phyloP scores from a whole-genome alignment of 2,888 invertebrate genomes.

The Pemphredon lugubris region DNA sequence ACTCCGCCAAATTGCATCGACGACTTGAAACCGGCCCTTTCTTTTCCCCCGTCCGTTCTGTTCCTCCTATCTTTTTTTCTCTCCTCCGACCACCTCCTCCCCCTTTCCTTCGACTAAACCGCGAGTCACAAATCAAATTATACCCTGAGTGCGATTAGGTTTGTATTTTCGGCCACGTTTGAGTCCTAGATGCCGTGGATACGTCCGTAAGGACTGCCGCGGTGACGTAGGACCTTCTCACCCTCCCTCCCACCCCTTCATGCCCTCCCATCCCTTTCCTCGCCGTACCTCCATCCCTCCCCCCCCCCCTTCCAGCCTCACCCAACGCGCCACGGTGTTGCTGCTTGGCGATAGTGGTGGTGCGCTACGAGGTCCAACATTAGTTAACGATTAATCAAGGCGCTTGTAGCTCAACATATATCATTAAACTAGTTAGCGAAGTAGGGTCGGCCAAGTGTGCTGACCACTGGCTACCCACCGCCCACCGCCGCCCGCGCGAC shows the following conservation, averaged over 20 bases:
- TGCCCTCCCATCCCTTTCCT: no score
- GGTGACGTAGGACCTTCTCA: constrained; percentile 59
- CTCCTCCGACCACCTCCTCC: constrained; percentile 27
- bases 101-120: no score
- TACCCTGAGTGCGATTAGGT: constrained; percentile 79
- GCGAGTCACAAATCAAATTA: constrained; percentile 79
- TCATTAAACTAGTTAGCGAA: constrained; percentile 82
- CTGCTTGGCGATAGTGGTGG: constrained; percentile 66
- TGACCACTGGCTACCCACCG: constrained; percentile 79
- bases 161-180: constrained; percentile 75
- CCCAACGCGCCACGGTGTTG: constrained; percentile 43
- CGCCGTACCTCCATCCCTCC: no score
- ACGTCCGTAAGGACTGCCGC: constrained; percentile 62
- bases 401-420: constrained; percentile 82
- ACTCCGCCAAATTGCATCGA: constrained; percentile 73
- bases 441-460: constrained; percentile 81
- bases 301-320: constrained; percentile 38
- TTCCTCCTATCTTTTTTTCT: constrained; percentile 16
- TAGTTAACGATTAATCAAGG: constrained; percentile 82
- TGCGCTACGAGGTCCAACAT: constrained; percentile 80
- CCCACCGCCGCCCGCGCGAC: constrained; percentile 66
- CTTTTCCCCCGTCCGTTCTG: constrained; percentile 6
- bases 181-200: constrained; percentile 67
- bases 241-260: constrained; percentile 48
- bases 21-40: constrained; percentile 57